Base-by-base conservation (phyloP, 2,797 vertebrate genomes). In the Xiphophorus birchmanni region DNA sequence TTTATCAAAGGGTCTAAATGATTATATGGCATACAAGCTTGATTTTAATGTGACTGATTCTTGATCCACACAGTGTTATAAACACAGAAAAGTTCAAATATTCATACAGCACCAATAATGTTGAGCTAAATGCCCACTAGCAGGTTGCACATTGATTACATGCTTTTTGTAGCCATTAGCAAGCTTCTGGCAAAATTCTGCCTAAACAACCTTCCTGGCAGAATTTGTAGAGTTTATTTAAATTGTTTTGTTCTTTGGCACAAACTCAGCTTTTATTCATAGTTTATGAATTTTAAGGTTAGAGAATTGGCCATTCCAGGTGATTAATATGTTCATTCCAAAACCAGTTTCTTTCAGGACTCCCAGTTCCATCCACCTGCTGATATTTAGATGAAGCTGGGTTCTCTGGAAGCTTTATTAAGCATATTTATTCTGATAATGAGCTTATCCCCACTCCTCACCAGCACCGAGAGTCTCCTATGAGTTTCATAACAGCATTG, bases 361-460 rank as follows among this genome's bases (percentile, higher is more conserved):
- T 9, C 18, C 21, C 65, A 1, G 35, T 65, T 65, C 63, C 17
- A 21, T 37, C 3, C 63, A 37, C 7, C 7, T 65, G 63, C 35
- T 37, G 63, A 32, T 63, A 23, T 63, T 63, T 18, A 63, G 29
- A 35, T 63, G 32, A 63, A 63, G 13, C n/a, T 21, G 17, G 23
- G 52, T 26, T 23, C 52, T 54, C 52, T 54, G 52, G 52, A 26
- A 32, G 32, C 29, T 35, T 65, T 21, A 18, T 65, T 37, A 35
- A 65, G 52, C 32, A 65, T 29, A 67, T 67, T 67, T 40, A 10
- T 67, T 18, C 63, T 67, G 63, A 67, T 23, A 67, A 67, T 67
- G 35, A 67, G 63, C 35, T 67, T 4, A 67, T 67, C 35, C 29
- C 18, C 35, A 40, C 8, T 67, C 63, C 63, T 23, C 18, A 40